phyloP scores from a whole-genome alignment of 1,140 invertebrate genomes.

The Coenobita brevimanus region DNA sequence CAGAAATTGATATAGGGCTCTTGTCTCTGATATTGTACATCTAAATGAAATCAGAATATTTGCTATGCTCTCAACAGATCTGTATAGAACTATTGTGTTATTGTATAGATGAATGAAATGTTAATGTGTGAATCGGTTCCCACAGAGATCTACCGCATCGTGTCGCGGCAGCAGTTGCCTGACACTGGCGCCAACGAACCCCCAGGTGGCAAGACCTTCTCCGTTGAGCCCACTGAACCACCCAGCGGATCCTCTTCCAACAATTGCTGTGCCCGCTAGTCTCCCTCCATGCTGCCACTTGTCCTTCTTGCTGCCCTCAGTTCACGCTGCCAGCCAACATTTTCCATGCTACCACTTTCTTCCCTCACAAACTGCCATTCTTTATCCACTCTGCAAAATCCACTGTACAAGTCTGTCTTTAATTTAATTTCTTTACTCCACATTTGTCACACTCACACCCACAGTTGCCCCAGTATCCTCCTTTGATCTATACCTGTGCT shows the following conservation, averaged over 20 bases:
- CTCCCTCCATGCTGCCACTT: too few species aligned
- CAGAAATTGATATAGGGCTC: too few species aligned
- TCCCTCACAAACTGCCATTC: slow-evolving; percentile 10
- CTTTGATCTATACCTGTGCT: too few species aligned
- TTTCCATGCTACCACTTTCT: not conserved
- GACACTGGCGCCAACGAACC: slow-evolving; percentile 75
- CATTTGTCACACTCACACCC: not conserved
- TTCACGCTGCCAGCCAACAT: slow-evolving; percentile 7
- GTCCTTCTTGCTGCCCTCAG: too few species aligned
- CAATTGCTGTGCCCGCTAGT: slow-evolving; percentile 67
- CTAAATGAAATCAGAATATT: too few species aligned
- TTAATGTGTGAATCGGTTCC: not conserved
- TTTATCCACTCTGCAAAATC: not conserved
- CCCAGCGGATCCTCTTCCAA: slow-evolving; percentile 70
- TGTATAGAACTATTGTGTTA: not conserved
- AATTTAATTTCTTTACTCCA: not conserved
- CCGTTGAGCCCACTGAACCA: slow-evolving; percentile 70
- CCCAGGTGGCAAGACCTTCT: slow-evolving; percentile 63
- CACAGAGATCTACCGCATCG: slow-evolving; percentile 80
- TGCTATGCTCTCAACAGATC: not conserved
- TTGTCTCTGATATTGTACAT: too few species aligned
- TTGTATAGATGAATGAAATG: not conserved
- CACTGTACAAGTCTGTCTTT: not conserved
- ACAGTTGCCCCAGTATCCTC: too few species aligned
- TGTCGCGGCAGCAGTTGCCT: slow-evolving; percentile 78